These are phyloP conservation scores for Mythimna vitellina DNA, from an alignment of 2,888 invertebrate genomes.

Conservation along the genomic window DNA sequence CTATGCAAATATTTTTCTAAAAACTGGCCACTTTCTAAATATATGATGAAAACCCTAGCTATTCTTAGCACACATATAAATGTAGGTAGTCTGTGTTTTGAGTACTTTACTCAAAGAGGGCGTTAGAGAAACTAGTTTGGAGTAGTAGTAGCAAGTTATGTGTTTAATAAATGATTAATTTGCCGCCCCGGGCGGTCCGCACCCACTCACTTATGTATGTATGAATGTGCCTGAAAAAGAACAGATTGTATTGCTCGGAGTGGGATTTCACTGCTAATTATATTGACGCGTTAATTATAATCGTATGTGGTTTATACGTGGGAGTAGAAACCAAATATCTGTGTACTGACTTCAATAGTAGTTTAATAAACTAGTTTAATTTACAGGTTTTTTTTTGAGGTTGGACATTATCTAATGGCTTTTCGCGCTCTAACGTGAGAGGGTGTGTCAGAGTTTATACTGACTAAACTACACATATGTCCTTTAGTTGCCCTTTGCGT, in stretches of 20 bases:
- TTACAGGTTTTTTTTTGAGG: too few relatives aligned
- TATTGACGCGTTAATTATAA: not conserved
- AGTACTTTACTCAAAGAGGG: conserved; percentile 37
- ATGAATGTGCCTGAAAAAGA: conserved; percentile 53
- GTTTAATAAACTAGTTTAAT: too few relatives aligned
- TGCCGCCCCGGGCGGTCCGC: conserved; percentile 54
- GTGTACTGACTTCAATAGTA: not conserved
- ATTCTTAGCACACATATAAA: not conserved
- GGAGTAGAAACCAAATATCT: not conserved
- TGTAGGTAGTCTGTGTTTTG: conserved; percentile 28
- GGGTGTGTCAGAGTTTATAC: too few relatives aligned
- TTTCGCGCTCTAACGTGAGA: too few relatives aligned
- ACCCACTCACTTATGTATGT: conserved; percentile 57
- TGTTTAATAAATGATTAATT: conserved; percentile 72
- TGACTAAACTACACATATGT: too few relatives aligned
- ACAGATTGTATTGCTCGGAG: conserved; percentile 25
- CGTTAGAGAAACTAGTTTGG: conserved; percentile 51
- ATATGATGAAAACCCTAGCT: not conserved
- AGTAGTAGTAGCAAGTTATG: conserved; percentile 61
- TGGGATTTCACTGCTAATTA: conserved; percentile 25
- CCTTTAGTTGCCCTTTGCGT: too few relatives aligned
- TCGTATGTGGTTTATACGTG: not conserved
- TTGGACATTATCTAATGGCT: too few relatives aligned
- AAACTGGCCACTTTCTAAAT: not conserved
- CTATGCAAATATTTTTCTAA: not conserved